A percentile compares a stretch with the other conserved stretches of the same genome.
phyloP scores from a whole-genome alignment of 1,140 invertebrate genomes.

The Scaptomyza graminum region DNA sequence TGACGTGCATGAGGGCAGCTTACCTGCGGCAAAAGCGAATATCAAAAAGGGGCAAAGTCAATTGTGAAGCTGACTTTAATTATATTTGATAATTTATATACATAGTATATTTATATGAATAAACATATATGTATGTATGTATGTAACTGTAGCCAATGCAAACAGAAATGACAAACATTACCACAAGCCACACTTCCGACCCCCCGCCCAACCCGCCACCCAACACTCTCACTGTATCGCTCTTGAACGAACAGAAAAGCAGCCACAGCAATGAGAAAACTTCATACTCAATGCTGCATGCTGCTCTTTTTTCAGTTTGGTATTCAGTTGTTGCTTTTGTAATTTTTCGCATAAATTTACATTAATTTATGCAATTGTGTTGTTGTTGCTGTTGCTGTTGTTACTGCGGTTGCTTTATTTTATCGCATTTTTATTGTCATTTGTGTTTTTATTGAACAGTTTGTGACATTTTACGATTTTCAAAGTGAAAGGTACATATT shows the following conservation, averaged over 20 bases:
- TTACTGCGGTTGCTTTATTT: constrained; percentile 48
- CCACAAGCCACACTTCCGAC: not conserved
- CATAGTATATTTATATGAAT: constrained; percentile 6
- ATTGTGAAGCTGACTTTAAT: constrained; percentile 10
- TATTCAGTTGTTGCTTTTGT: constrained; percentile 52
- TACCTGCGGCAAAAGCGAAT: constrained; percentile 1
- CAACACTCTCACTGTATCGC: no score
- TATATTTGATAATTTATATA: constrained; percentile 11
- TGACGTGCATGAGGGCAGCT: no score
- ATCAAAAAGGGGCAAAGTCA: not conserved
- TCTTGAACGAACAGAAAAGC: not conserved
- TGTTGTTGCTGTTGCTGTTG: constrained; percentile 23
- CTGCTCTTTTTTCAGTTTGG: constrained; percentile 40
- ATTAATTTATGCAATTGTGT: constrained; percentile 74
- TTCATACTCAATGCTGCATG: constrained; percentile 25
- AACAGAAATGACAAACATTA: not conserved
- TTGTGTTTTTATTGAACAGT: constrained; percentile 73
- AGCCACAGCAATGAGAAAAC: constrained; percentile 17
- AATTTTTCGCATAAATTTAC: constrained; percentile 74
- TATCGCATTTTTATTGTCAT: constrained; percentile 71
- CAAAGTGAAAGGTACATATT: constrained; percentile 77
- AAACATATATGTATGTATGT: not conserved
- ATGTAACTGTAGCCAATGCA: not conserved
- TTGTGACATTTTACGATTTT: constrained; percentile 77
- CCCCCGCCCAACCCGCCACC: not conserved